These are phyloP conservation scores for Dufourea novaeangliae DNA, from an alignment of 1,140 invertebrate species.

Conservation along the genomic window DNA sequence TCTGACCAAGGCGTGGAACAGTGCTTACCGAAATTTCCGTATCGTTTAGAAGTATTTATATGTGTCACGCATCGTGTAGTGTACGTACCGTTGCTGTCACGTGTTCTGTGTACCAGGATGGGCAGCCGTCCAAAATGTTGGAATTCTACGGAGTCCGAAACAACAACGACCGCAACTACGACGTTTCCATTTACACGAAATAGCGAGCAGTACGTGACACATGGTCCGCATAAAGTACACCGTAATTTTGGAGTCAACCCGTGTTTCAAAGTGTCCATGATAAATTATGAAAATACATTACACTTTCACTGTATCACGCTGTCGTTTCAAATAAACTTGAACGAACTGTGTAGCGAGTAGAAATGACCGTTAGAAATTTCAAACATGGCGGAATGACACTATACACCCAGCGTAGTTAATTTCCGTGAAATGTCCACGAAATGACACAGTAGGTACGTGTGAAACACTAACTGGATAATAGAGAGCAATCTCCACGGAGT, in stretches of 20 bases:
- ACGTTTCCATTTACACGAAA: constrained; percentile 24
- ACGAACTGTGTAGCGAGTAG: background rate
- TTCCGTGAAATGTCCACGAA: background rate
- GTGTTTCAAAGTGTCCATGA: background rate
- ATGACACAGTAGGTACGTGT: background rate
- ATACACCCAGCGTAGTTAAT: background rate
- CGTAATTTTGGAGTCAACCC: background rate
- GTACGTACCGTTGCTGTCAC: constrained; percentile 12
- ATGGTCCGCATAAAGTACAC: background rate
- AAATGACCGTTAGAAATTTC: background rate
- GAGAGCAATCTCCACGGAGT: background rate
- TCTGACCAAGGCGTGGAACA: background rate
- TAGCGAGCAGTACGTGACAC: background rate
- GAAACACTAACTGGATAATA: background rate
- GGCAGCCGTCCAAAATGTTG: background rate
- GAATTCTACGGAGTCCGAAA: constrained; percentile 10
- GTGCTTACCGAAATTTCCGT: constrained; percentile 8
- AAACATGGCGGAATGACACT: background rate
- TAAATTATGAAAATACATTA: constrained; percentile 4
- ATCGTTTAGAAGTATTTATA: constrained; percentile 20
- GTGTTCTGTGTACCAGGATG: background rate
- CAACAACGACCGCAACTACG: constrained; percentile 22
- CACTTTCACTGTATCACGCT: background rate
- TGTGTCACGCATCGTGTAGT: background rate
- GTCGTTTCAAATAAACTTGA: background rate